Percentiles rank a stretch among this genome's conserved stretches.
phyloP scores from a whole-genome alignment of 2,888 invertebrate genomes.

The Plebejus anna region DNA sequence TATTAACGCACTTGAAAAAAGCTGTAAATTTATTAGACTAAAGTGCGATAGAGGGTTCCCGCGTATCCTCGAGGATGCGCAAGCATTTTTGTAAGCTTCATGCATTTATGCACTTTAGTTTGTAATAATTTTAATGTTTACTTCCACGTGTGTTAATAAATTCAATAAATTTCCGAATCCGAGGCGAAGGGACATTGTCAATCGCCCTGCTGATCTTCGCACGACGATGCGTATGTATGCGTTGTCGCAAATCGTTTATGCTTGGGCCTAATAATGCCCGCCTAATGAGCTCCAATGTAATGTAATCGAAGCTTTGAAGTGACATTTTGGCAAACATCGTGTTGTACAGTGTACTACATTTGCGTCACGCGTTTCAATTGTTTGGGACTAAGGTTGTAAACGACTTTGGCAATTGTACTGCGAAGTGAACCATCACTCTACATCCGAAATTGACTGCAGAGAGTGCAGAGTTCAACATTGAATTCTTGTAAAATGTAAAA shows the following conservation, averaged over 20 bases:
- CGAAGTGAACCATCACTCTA: background rate
- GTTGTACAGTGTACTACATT: background rate
- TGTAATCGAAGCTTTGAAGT: constrained; percentile 11
- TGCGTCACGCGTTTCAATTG: background rate
- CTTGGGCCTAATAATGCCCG: background rate
- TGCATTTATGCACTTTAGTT: too few relatives aligned
- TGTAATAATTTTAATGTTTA: too few relatives aligned
- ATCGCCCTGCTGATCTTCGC: too few relatives aligned
- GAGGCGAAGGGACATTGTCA: too few relatives aligned
- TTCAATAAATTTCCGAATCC: too few relatives aligned
- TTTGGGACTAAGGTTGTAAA: background rate
- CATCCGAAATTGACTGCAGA: background rate
- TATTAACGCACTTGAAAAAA: too few relatives aligned
- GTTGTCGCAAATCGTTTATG: background rate
- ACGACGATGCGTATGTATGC: background rate
- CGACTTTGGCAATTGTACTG: background rate
- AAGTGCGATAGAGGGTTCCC: too few relatives aligned
- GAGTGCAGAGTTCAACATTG: background rate
- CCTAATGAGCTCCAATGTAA: background rate
- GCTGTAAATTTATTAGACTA: too few relatives aligned
- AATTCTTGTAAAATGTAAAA: too few relatives aligned
- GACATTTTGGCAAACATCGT: constrained; percentile 13
- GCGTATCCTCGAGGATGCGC: too few relatives aligned
- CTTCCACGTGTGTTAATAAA: too few relatives aligned
- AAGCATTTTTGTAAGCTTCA: too few relatives aligned